Evolutionary conservation across 2,797 vertebrate species (phyloP), one percentile per base, ranked within the genome.

Genomic region (Picus viridis): DNA sequence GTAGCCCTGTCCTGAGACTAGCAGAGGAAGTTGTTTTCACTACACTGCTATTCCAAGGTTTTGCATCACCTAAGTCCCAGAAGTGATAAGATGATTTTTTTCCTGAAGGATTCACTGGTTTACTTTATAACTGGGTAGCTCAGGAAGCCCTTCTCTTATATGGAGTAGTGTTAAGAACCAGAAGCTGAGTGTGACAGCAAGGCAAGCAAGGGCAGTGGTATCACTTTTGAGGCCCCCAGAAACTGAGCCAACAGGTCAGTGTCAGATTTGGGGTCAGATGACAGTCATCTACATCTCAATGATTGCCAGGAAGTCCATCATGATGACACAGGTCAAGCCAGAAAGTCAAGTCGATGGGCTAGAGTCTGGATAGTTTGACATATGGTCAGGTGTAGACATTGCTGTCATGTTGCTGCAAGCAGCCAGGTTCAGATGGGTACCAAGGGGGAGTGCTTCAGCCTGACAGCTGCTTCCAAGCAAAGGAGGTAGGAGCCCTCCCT

Each of bases 351-450:
- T 49, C 26, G 53, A 1, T 10, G 43, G 36, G 51, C 34, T 51
- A 75, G 63, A 12, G 13, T 54, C 57, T 83, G 85, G 51, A 27
- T 57, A 0, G 0, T 78, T 24, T 56, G 53, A 30, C 62, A 41
- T 2, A 0, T 26, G 27, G 45, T 64, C 57, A n/a, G 43, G 9
- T 41, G 17, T 3, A 41, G 59, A 39, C 1, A 1, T 8, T 30
- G 47, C 36, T 62, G 57, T 80, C 57, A 7, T 1, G 0, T 71
- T 59, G 29, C 49, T 85, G 56, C 22, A 45, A 4, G 10, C 65
- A 49, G 22, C 47, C 47, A 49, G 12, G 12, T 49, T 89, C 54
- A 54, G 24, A 16, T 23, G 27, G 6, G 34, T 59, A 16, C 20
- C 57, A 36, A 59, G 45, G 18, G 15, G 45, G 43, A 74, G 18